Evolutionary conservation across 2,797 vertebrate genomes (phyloP), one percentile per base, ranked within the genome.

Genomic region (Rhodeus uyekii): DNA sequence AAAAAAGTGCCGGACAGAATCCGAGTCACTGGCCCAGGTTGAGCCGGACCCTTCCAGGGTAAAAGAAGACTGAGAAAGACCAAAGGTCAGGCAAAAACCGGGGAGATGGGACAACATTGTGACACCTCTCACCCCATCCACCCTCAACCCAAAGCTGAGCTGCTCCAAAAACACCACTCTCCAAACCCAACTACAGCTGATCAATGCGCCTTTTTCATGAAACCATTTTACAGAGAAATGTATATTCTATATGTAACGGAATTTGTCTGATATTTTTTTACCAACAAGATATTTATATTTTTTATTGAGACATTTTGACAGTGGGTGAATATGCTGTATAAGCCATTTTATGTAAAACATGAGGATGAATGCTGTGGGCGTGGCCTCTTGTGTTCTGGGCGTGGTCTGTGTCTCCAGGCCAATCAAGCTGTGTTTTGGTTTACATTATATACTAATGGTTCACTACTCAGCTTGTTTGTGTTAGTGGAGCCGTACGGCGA

Each of bases 201-300:
- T 65, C 58, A 32, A 58, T 75, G 53, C 64, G 22, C 36, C 58
- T 78, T 72, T 64, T 73, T 78, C 82, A 83, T 24, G 2, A 67
- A 50, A 67, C 60, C 68, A 60, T 82, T 87, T 87, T 85, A 84
- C 86, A 83, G 74, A 85, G 71, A 78, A 81, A 68, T 53, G 65
- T 87, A 38, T 78, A 76, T 80, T 87, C 72, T 82, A 76, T 88
- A 82, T 87, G 67, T 87, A 87, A 71, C 27, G 73, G 77, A 86
- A 79, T 80, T 84, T 82, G 64, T 83, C 83, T 68, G 82, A 73
- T 87, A 87, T 88, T 88, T 88, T 88, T 88, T 81, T 87, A 88
- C 82, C 14, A 44, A 72, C 69, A 39, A 87, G 76, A 84, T 87
- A 86, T 87, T 87, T 88, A 87, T 85, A 88, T 88, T 88, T 87